Percentiles rank a stretch among this genome's conserved stretches.
Evolutionary conservation across 2,797 vertebrate genomes (phyloP).

Genomic region (Pelodytes ibericus): DNA sequence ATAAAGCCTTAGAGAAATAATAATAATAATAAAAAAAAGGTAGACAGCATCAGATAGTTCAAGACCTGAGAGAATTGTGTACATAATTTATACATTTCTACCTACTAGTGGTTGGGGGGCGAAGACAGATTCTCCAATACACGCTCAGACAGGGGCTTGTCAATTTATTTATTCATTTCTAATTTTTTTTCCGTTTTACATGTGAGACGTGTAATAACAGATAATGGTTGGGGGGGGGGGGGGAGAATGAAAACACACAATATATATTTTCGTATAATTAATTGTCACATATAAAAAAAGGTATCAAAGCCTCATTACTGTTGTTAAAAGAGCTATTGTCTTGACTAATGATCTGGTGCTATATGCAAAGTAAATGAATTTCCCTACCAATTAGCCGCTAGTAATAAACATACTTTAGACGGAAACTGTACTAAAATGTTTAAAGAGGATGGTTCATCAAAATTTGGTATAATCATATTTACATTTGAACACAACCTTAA

Average conservation of each 20-base stretch:
- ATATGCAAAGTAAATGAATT: conserved; percentile 14
- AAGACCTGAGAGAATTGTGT: no score
- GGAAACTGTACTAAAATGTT: neutral
- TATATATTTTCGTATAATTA: conserved; percentile 40
- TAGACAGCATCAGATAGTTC: no score
- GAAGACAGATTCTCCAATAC: no score
- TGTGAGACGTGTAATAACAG: neutral
- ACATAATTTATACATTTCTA: no score
- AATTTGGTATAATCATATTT: neutral
- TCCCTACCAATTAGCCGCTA: conserved; percentile 36
- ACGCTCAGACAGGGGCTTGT: neutral
- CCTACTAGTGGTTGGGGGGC: no score
- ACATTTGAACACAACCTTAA: neutral
- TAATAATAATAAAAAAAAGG: no score
- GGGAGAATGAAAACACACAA: neutral
- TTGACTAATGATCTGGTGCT: conserved; percentile 49
- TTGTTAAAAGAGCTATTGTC: conserved; percentile 35
- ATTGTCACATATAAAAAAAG: conserved; percentile 32
- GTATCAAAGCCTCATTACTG: conserved; percentile 46
- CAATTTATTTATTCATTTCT: neutral
- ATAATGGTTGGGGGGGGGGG: neutral
- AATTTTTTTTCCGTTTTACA: conserved; percentile 12
- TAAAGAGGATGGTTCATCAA: conserved; percentile 14
- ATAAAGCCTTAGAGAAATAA: no score
- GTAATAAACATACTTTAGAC: conserved; percentile 48